phyloP scores from a whole-genome alignment of 2,113 vertebrate genomes.

The Bubo scandiacus region DNA sequence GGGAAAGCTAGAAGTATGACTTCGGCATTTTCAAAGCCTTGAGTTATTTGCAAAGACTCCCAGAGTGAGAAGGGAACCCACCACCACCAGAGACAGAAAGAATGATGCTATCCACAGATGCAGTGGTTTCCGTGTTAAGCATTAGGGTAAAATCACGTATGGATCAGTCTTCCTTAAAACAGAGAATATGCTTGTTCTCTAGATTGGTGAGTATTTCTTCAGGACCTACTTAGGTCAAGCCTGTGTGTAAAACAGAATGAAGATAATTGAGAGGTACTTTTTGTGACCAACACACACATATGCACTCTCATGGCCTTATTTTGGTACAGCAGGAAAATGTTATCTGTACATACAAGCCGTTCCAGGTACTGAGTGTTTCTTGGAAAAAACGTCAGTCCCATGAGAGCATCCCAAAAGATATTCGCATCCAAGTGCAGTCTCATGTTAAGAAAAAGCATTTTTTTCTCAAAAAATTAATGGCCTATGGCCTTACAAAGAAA shows the following conservation, averaged over 20 bases:
- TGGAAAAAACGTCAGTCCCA: background rate
- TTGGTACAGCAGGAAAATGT: background rate
- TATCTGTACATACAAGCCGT: background rate
- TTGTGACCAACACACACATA: fast-evolving
- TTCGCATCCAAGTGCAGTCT: background rate
- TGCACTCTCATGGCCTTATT: background rate
- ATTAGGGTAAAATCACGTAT: background rate
- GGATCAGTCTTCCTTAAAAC: background rate
- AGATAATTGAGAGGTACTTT: fast-evolving
- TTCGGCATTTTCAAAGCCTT: background rate
- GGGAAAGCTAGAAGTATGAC: background rate
- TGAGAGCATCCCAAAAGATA: background rate
- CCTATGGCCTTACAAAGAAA: background rate
- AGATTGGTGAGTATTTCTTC: background rate
- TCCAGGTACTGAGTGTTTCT: background rate
- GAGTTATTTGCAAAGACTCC: background rate
- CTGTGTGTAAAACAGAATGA: background rate
- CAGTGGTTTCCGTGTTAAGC: background rate
- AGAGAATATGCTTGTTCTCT: background rate
- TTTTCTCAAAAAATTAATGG: background rate
- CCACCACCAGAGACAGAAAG: background rate
- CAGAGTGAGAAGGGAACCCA: background rate
- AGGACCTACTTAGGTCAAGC: background rate
- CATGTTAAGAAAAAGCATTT: background rate
- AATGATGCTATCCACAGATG: background rate